A percentile compares a stretch with the other conserved stretches of the same genome.
Evolutionary conservation across 2,888 invertebrate genomes (phyloP).

Genomic region (Buathra laborator): DNA sequence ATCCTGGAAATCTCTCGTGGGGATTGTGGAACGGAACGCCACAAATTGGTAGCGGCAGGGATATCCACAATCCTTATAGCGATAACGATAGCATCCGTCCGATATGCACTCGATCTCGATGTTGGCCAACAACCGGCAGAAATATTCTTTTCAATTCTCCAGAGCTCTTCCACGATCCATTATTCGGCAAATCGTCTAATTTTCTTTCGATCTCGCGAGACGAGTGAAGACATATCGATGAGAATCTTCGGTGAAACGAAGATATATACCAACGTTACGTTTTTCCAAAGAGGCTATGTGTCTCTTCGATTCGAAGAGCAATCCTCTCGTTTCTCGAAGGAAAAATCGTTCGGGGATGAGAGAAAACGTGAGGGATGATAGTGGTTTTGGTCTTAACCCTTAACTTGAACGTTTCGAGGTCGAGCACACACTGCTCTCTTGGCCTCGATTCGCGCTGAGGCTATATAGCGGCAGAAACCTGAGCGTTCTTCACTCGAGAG

Average conservation of each 20-base stretch:
- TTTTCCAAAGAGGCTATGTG: conserved; percentile 48
- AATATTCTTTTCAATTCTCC: conserved; percentile 16
- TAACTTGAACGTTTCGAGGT: conserved; percentile 60
- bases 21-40: conserved; percentile 23
- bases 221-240: conserved; percentile 19
- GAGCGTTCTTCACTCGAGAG: conserved; percentile 53
- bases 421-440: conserved; percentile 54
- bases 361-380: neutral
- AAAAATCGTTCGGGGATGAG: conserved; percentile 34
- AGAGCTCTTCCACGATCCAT: neutral
- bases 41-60: conserved; percentile 35
- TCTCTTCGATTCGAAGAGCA: conserved; percentile 40
- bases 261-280: conserved; percentile 47
- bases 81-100: conserved; percentile 40
- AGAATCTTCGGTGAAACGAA: conserved; percentile 25
- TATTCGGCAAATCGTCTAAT: conserved; percentile 43
- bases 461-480: conserved; percentile 30
- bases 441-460: conserved; percentile 48
- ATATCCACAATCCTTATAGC: conserved; percentile 29
- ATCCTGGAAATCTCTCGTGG: conserved; percentile 32
- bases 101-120: conserved; percentile 40
- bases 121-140: neutral
- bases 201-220: conserved; percentile 2
- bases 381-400: conserved; percentile 55
- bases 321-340: conserved; percentile 18